Base-by-base conservation (phyloP, 2,113 vertebrate species). In the Cyprinus carpio region DNA sequence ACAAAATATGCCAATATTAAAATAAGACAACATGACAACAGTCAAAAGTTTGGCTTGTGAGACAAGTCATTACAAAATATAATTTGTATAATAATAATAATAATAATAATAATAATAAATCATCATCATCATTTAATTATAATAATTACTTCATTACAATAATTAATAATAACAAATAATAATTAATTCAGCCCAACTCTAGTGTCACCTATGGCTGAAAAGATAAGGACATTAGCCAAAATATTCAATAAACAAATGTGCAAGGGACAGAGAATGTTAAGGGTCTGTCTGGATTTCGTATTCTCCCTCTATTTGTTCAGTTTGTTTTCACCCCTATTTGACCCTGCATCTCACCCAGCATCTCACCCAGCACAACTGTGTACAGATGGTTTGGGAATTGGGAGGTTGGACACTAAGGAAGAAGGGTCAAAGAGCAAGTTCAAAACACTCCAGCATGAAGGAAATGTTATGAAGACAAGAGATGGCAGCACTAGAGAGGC, bases 391-490 rank as follows among this genome's bases (percentile, higher is more conserved):
- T 62, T 37, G 46, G 75, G 49, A 76, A 54, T 56, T 76, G 49
- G 49, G 25, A 31, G 49, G 29, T 77, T 69, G 16, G 6, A 37
- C 31, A 27, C n/a, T 43, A 62, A 31, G 46, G 6, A 40, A 27
- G 51, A 60, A 54, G 16, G 56, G 60, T n/a, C 31, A 76, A 71
- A 23, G 64, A 79, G 84, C 75, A 56, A 85, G 84, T 85, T 90
- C 83, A 84, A 72, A 60, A 34, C 60, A 51, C 27, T 37, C 67
- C 29, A 64, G 46, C 65, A 43, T 15, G 13, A 51, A 51, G 86
- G 88, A 89, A 84, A 87, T 60, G 84, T 40, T 34, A 84, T 83
- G 54, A 64, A 27, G 86, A 51, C 79, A 72, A 78, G 80, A 71
- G 80, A 75, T 60, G 49, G 9, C 75, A 75, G 34, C 49, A 75